Base-by-base conservation (phyloP, 2,888 invertebrate genomes). In the Epicampocera succincta region DNA sequence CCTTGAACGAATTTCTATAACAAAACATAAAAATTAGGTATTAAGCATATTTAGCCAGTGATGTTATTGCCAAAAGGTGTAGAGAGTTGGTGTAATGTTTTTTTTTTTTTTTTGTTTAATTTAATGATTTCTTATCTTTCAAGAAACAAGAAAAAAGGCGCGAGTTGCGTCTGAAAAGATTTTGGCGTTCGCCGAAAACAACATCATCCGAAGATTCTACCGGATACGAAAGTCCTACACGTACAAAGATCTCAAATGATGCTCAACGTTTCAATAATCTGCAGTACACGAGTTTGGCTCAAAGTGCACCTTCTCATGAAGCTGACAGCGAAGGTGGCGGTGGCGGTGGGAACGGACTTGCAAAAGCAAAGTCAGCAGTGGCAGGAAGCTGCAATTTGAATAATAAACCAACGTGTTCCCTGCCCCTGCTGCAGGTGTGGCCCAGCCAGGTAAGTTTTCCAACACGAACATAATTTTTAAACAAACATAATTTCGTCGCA, bases 401-500 rank as follows among this genome's bases (percentile, higher is more conserved):
- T 82, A 90, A 86, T 85, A 91, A 91, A 74, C 92, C 92, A 69
- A 91, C 93, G 86, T 92, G 93, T 87, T 93, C 93, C 66, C 90
- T 93, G 86, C 93, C 93, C 46, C 86, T 93, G 82, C 87, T 93
- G 73, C 93, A 94, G 91, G 94, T 95, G 86, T 95, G 95, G 95
- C 94, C 94, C 50, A 94, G 94, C 91, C 92, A 92, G 88, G 91
- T 91, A 87, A 85, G 87, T 58, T 63, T 46, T 46, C 2, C 21
- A 42, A 56, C 17, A 74, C 3, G 1, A 71, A 46, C 33, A 38
- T 21, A 48, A 13, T 50, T 9, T 40, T 58, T 15, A 54, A 54
- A 17, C 12, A 38, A 29, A 19, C 17, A 58, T n/a, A 44, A 29
- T n/a, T 29, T n/a, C 2, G n/a, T n/a, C n/a, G n/a, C 4, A 61